These are phyloP conservation scores for Drosophila prolongata DNA, from an alignment of 2,888 invertebrate species.

Conservation along the genomic window DNA sequence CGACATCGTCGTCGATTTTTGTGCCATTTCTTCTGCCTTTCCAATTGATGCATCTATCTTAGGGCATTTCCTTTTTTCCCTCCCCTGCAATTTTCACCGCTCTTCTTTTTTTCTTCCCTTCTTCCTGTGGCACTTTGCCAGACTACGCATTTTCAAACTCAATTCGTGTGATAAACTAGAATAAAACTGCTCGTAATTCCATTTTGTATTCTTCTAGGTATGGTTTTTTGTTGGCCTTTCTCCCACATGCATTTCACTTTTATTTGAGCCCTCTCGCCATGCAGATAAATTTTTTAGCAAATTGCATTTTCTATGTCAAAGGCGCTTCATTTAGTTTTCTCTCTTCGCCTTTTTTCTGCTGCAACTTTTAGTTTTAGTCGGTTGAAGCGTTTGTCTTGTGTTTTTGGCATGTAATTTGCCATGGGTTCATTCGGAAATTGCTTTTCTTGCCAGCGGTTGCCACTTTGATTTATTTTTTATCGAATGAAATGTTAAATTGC, in stretches of 20 bases:
- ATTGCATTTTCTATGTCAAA: slow-evolving; percentile 78
- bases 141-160: slow-evolving; percentile 72
- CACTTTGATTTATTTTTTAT: slow-evolving; percentile 30
- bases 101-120: background rate
- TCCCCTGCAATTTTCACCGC: slow-evolving; percentile 9
- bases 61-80: slow-evolving; percentile 26
- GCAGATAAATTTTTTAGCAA: slow-evolving; percentile 47
- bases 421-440: slow-evolving; percentile 69
- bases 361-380: slow-evolving; percentile 32
- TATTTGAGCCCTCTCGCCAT: slow-evolving; percentile 33
- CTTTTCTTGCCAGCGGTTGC: slow-evolving; percentile 40
- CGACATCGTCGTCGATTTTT: slow-evolving; percentile 58
- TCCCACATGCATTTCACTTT: slow-evolving; percentile 59
- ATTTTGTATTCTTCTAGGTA: slow-evolving; percentile 33
- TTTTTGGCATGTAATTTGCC: slow-evolving; percentile 75
- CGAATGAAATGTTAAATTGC: slow-evolving; percentile 23
- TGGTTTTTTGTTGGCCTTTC: slow-evolving; percentile 47
- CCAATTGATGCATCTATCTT: slow-evolving; percentile 76
- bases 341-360: background rate
- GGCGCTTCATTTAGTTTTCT: slow-evolving; percentile 73
- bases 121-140: slow-evolving; percentile 44
- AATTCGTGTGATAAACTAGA: slow-evolving; percentile 77
- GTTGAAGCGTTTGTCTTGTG: slow-evolving; percentile 55
- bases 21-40: slow-evolving; percentile 58
- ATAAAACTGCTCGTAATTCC: slow-evolving; percentile 67